A percentile compares a stretch with the other conserved stretches of the same genome.
Evolutionary conservation across 2,888 invertebrate genomes (phyloP).

Genomic region (Yponomeuta plumbellus): DNA sequence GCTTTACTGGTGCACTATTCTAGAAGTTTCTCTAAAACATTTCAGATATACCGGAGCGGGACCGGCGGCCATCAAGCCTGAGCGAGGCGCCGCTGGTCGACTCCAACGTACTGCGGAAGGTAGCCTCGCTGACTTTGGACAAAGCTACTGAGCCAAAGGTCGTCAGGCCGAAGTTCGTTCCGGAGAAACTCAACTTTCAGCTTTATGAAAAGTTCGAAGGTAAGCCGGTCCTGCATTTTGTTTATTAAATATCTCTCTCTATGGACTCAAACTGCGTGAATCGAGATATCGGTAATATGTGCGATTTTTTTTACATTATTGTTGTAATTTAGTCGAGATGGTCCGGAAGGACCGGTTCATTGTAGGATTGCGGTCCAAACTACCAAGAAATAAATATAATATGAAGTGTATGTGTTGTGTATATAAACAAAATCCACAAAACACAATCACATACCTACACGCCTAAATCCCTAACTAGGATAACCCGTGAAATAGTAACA

Average conservation of each 20-base stretch:
- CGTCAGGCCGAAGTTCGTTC: constrained; percentile 84
- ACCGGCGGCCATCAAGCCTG: constrained; percentile 66
- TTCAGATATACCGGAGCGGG: constrained; percentile 43
- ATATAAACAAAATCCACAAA: too few relatives aligned
- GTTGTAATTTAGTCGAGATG: too few relatives aligned
- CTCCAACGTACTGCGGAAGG: constrained; percentile 87
- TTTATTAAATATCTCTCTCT: neutral
- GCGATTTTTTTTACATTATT: neutral
- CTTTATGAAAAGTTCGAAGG: constrained; percentile 96
- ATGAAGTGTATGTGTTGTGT: too few relatives aligned
- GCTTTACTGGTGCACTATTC: neutral
- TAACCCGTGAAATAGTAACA: too few relatives aligned
- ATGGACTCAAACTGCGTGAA: too few relatives aligned
- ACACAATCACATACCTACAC: too few relatives aligned
- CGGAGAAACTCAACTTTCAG: constrained; percentile 90
- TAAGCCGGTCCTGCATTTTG: constrained; percentile 41
- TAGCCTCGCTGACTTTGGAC: constrained; percentile 88
- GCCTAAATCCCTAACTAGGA: too few relatives aligned
- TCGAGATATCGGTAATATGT: neutral
- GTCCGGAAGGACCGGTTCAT: too few relatives aligned
- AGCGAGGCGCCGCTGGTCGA: constrained; percentile 71
- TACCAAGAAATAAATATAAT: too few relatives aligned
- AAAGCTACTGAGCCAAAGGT: constrained; percentile 82
- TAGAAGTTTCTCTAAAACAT: constrained; percentile 19
- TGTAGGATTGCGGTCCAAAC: too few relatives aligned